Conservation (phyloP, 2,888 invertebrate species). For the Andrena chrysosceles region DNA sequence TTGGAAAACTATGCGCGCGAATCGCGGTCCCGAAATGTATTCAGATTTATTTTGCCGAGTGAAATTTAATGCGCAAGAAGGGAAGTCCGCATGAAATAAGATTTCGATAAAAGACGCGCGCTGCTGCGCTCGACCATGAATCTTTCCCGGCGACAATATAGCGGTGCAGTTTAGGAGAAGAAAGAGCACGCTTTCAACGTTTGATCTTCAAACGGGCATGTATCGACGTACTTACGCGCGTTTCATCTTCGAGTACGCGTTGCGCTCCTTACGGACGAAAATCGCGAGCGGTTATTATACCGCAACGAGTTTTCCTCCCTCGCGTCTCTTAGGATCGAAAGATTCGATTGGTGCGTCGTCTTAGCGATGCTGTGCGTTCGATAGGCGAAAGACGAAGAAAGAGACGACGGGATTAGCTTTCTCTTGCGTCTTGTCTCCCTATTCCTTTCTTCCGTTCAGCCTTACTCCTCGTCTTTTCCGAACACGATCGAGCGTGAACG, state of each 20-base stretch:
- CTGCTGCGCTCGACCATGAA: conserved; percentile 54
- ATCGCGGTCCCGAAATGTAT: neutral
- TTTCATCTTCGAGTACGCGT: neutral
- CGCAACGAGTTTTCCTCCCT: conserved; percentile 30
- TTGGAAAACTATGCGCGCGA: too few relatives aligned
- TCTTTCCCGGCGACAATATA: conserved; percentile 62
- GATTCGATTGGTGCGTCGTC: conserved; percentile 17
- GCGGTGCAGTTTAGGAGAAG: conserved; percentile 42
- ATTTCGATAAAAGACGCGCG: conserved; percentile 48
- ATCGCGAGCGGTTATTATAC: neutral
- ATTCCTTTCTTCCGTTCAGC: neutral
- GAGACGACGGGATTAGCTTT: conserved; percentile 12
- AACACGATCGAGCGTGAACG: conserved; percentile 34
- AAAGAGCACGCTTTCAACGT: conserved; percentile 64
- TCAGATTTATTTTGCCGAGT: conserved; percentile 2
- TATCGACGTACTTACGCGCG: conserved; percentile 23
- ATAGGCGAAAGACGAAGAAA: neutral
- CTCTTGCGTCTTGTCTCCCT: neutral
- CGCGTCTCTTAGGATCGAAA: conserved; percentile 21
- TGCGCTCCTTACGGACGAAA: neutral
- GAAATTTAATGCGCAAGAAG: conserved; percentile 37
- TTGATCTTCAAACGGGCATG: conserved; percentile 66
- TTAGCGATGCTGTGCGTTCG: neutral
- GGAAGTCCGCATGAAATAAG: conserved; percentile 40
- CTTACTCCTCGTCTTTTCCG: neutral